A percentile compares a stretch with the other conserved stretches of the same genome.
Conservation (phyloP, 1,140 invertebrate species). For the Odontomachus brunneus region DNA sequence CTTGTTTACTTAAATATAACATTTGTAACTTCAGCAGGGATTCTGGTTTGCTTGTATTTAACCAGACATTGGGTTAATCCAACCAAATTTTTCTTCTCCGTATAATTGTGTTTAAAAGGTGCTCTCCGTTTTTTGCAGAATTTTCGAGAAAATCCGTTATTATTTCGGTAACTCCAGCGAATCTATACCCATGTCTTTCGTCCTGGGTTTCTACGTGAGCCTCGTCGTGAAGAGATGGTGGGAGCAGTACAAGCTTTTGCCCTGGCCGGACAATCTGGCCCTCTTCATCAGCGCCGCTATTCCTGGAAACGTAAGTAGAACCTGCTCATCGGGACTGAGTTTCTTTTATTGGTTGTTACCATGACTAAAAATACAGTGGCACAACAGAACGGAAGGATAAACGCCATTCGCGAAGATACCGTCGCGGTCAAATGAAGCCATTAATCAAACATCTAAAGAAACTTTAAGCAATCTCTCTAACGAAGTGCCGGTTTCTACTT, state of each 20-base stretch:
- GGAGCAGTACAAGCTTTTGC: conserved; percentile 95
- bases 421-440: background rate
- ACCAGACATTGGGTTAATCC: too few relatives aligned
- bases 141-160: conserved; percentile 92
- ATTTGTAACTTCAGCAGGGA: too few relatives aligned
- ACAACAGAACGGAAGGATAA: background rate
- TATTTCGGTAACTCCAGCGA: conserved; percentile 94
- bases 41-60: too few relatives aligned
- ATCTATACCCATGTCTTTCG: conserved; percentile 96
- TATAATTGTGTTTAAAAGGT: background rate
- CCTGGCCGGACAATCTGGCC: conserved; percentile 96
- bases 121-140: conserved; percentile 86
- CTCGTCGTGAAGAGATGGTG: conserved; percentile 96
- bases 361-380: conserved; percentile 25
- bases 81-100: too few relatives aligned
- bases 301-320: conserved; percentile 93
- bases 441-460: background rate
- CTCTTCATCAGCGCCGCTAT: conserved; percentile 96
- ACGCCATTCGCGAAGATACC: conserved; percentile 5
- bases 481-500: conserved; percentile 13
- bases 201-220: conserved; percentile 97
- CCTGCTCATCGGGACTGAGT: conserved; percentile 10
- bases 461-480: background rate
- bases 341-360: background rate
- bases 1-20: too few relatives aligned